Evolutionary conservation across 1,140 invertebrate species (phyloP).

Genomic region (Drosophila triauraria): DNA sequence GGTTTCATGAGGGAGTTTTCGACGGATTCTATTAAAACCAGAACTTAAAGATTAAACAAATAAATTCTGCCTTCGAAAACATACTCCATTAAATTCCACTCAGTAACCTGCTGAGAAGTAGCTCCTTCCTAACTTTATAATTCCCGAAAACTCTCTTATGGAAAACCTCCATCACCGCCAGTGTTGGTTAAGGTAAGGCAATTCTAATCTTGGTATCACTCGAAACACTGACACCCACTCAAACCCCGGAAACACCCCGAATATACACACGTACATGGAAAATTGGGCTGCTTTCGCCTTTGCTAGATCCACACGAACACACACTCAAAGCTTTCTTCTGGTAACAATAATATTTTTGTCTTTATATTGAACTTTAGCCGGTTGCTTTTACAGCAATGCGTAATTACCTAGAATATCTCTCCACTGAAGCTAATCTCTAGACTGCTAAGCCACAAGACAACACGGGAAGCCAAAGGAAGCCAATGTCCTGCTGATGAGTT

Average conservation of each 20-base stretch:
- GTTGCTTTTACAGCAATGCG: constrained; percentile 73
- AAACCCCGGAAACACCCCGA: not conserved
- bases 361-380: constrained; percentile 70
- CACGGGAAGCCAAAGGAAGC: constrained; percentile 30
- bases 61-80: not conserved
- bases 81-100: not conserved
- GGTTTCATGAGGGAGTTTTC: not conserved
- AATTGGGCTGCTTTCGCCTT: constrained; percentile 63
- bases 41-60: not conserved
- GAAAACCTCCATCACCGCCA: not conserved
- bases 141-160: not conserved
- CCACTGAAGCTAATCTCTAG: constrained; percentile 71
- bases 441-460: constrained; percentile 66
- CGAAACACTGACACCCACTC: constrained; percentile 11
- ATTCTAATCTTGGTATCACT: constrained; percentile 31
- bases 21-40: too few relatives aligned
- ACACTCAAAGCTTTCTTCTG: constrained; percentile 80
- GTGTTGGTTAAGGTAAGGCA: constrained; percentile 36
- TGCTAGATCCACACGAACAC: constrained; percentile 61
- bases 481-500: constrained; percentile 58
- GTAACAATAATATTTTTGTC: constrained; percentile 83
- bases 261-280: not conserved
- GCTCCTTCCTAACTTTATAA: not conserved
- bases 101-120: too few relatives aligned
- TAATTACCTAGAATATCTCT: constrained; percentile 60